Conservation (phyloP, 2,888 invertebrate genomes). For the Suillia variegata region DNA sequence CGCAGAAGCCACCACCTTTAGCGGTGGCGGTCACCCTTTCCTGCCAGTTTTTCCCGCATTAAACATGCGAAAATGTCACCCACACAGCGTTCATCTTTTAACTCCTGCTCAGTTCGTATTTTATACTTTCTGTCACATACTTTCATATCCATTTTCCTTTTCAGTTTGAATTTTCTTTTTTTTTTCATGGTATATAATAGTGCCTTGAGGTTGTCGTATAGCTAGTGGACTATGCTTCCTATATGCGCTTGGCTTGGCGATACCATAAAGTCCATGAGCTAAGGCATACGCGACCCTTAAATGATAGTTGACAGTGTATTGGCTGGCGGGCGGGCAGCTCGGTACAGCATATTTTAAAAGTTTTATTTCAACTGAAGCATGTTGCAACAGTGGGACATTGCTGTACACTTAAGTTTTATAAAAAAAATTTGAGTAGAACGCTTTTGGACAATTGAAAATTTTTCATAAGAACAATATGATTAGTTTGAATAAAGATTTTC, state of each 20-base stretch:
- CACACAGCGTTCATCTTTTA: conserved; percentile 7
- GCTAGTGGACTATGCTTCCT: not conserved
- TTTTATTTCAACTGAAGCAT: not conserved
- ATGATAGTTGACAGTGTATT: conserved; percentile 1
- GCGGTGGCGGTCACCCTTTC: conserved; percentile 7
- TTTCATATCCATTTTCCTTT: too few species aligned
- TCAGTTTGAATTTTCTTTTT: too few species aligned
- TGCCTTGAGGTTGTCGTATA: too few species aligned
- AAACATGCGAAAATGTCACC: too few species aligned
- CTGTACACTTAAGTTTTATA: too few species aligned
- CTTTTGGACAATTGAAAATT: too few species aligned
- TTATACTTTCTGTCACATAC: too few species aligned
- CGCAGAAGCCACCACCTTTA: conserved; percentile 9
- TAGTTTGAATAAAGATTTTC: too few species aligned
- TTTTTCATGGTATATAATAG: not conserved
- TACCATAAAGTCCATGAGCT: not conserved
- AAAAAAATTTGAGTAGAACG: too few species aligned
- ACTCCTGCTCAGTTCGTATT: not conserved
- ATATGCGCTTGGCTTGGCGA: not conserved
- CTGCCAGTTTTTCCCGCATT: conserved; percentile 9
- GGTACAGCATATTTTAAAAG: not conserved
- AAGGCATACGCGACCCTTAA: conserved; percentile 8
- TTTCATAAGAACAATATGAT: too few species aligned
- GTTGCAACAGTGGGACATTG: conserved; percentile 2
- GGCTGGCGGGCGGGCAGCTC: not conserved